phyloP scores from a whole-genome alignment of 2,113 vertebrate species.

The Leiothrix lutea region DNA sequence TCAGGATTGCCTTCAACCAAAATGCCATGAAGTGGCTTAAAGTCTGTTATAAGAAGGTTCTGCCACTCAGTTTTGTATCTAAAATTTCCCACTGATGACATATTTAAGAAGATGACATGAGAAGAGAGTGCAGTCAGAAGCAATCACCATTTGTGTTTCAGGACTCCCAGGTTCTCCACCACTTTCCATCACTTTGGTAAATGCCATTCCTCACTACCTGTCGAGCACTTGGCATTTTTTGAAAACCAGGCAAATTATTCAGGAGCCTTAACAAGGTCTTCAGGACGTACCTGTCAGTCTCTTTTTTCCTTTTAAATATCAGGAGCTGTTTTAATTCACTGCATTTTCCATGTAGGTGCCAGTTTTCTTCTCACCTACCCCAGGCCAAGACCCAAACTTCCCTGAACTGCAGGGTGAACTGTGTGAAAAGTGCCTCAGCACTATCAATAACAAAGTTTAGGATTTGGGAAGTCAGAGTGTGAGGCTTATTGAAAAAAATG shows the following conservation, averaged over 20 bases:
- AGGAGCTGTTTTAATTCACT: neutral
- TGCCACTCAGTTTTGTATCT: neutral
- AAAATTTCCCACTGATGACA: neutral
- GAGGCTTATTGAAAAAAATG: neutral
- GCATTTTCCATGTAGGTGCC: neutral
- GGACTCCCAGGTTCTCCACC: neutral
- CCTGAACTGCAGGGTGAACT: neutral
- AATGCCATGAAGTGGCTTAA: neutral
- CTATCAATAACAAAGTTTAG: neutral
- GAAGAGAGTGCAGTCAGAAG: neutral
- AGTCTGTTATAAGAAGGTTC: neutral
- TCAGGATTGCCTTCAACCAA: neutral
- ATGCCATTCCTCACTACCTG: neutral
- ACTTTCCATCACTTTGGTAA: neutral
- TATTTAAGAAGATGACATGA: neutral
- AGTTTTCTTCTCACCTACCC: neutral
- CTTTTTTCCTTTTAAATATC: neutral
- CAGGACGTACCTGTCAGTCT: neutral
- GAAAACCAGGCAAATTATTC: neutral
- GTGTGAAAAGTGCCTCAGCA: neutral
- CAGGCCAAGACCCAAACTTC: neutral
- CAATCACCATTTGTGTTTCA: neutral
- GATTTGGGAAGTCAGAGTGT: neutral
- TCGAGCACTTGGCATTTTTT: neutral
- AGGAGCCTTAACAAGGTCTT: neutral